These are phyloP conservation scores for Podocnemis expansa DNA, from an alignment of 2,113 vertebrate species.

Conservation along the genomic window DNA sequence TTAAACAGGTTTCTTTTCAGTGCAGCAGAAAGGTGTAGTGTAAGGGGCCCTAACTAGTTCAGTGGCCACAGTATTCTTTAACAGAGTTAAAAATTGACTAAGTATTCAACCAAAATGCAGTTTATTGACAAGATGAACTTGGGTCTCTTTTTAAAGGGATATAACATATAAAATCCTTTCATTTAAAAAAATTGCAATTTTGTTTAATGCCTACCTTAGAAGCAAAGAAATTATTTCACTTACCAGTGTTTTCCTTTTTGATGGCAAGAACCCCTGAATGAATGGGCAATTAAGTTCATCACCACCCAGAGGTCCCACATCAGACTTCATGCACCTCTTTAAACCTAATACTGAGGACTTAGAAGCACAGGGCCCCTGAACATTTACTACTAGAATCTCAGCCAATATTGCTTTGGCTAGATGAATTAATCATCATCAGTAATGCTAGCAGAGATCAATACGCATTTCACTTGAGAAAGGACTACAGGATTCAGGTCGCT, in stretches of 20 bases:
- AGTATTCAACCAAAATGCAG: background rate
- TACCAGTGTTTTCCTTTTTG: background rate
- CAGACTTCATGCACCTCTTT: background rate
- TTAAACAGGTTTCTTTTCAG: background rate
- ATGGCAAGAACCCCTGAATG: background rate
- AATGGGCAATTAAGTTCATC: background rate
- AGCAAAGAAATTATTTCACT: background rate
- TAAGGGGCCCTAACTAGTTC: background rate
- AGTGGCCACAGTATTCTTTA: background rate
- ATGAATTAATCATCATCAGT: background rate
- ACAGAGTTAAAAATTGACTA: background rate
- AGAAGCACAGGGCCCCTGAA: background rate
- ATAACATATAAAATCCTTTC: background rate
- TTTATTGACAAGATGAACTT: background rate
- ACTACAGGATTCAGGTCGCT: background rate
- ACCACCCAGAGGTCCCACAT: background rate
- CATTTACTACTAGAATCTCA: background rate
- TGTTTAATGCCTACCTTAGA: background rate
- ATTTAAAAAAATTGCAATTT: background rate
- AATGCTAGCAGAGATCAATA: background rate
- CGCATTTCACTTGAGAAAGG: background rate
- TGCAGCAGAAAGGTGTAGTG: background rate
- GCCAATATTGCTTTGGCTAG: background rate
- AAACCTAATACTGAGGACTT: background rate
- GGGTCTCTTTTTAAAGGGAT: background rate